A percentile compares a stretch with the other conserved stretches of the same genome.
These are phyloP conservation scores for Hyles vespertilio DNA, from an alignment of 1,140 invertebrate genomes.

Conservation along the genomic window DNA sequence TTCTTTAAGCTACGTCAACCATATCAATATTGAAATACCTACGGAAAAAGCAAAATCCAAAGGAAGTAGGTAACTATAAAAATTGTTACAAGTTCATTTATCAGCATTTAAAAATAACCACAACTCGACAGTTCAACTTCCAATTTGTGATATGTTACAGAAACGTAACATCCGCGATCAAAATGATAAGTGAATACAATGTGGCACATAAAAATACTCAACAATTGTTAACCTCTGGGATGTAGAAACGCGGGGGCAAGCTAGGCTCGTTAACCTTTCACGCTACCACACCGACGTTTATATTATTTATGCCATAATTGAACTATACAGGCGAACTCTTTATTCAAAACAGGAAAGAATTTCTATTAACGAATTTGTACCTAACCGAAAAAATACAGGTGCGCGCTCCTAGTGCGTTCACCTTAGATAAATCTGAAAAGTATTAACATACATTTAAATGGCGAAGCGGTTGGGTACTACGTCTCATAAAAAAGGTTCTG, in stretches of 20 bases:
- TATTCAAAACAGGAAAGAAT: constrained; percentile 14
- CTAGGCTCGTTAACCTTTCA: constrained; percentile 62
- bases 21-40: no score
- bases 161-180: not conserved
- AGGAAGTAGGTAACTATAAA: no score
- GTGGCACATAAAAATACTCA: not conserved
- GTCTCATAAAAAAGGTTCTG: no score
- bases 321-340: constrained; percentile 24
- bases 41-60: no score
- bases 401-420: constrained; percentile 15
- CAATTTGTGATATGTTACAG: not conserved
- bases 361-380: constrained; percentile 7
- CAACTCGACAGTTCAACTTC: no score
- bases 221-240: not conserved
- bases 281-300: constrained; percentile 39
- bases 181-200: not conserved
- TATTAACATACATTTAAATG: constrained; percentile 24
- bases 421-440: constrained; percentile 13
- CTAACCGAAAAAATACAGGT: constrained; percentile 19
- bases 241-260: constrained; percentile 23
- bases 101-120: no score
- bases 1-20: no score
- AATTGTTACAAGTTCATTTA: no score
- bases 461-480: not conserved
- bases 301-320: constrained; percentile 49